Conservation (phyloP, 2,113 vertebrate genomes). For the Tylochromis polylepis region DNA sequence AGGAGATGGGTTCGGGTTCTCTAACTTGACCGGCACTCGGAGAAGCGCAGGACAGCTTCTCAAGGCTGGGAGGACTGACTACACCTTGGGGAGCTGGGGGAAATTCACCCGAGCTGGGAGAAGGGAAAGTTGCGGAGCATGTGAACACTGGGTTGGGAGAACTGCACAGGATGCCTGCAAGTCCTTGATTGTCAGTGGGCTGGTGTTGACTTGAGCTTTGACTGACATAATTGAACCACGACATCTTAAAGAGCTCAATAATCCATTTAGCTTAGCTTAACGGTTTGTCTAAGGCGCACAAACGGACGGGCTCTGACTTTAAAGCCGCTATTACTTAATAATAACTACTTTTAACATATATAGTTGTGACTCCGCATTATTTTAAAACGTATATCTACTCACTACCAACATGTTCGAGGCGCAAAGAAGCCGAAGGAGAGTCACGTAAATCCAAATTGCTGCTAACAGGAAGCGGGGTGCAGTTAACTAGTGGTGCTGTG, state of each 20-base stretch:
- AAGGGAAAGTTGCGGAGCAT: background rate
- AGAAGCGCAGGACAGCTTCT: slow-evolving; percentile 57
- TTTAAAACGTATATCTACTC: background rate
- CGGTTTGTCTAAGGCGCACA: background rate
- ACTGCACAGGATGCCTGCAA: background rate
- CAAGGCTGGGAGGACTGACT: slow-evolving; percentile 49
- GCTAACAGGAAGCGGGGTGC: slow-evolving; percentile 19
- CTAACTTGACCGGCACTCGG: background rate
- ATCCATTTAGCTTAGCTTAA: slow-evolving; percentile 12
- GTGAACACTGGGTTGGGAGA: background rate
- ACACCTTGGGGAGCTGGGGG: slow-evolving; percentile 37
- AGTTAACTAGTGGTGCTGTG: background rate
- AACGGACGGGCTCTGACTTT: background rate
- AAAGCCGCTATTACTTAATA: background rate
- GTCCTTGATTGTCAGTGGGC: slow-evolving; percentile 5
- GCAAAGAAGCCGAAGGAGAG: background rate
- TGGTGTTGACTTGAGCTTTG: slow-evolving; percentile 20
- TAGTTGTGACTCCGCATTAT: background rate
- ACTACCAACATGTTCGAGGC: background rate
- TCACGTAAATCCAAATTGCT: background rate
- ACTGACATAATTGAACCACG: slow-evolving; percentile 62
- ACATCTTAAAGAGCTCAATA: slow-evolving; percentile 49
- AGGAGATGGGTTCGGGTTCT: slow-evolving; percentile 71
- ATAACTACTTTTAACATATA: background rate
- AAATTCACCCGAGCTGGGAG: slow-evolving; percentile 31